Evolutionary conservation across 2,888 invertebrate species (phyloP).

Genomic region (Heliothis peltigera): DNA sequence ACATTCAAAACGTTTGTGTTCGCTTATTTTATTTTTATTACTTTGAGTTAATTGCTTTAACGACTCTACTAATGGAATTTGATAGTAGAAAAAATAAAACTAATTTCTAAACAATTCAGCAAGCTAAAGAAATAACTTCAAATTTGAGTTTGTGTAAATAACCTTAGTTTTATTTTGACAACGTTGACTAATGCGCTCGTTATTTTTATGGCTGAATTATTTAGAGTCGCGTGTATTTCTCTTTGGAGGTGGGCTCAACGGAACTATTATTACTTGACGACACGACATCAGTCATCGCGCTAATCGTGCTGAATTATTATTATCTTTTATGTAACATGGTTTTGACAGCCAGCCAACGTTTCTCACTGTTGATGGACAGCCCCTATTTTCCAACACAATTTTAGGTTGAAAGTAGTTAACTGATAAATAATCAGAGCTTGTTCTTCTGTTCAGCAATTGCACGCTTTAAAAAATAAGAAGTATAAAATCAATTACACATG

Average conservation of each 20-base stretch:
- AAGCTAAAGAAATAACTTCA: constrained; percentile 62
- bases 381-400: constrained; percentile 52
- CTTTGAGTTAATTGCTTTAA: constrained; percentile 65
- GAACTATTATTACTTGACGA: constrained; percentile 85
- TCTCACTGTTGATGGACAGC: constrained; percentile 67
- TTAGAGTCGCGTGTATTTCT: constrained; percentile 82
- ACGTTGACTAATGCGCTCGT: constrained; percentile 87
- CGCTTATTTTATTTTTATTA: constrained; percentile 61
- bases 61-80: constrained; percentile 64
- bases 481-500: constrained; percentile 24
- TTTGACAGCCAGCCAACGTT: constrained; percentile 81
- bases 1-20: constrained; percentile 43
- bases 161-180: constrained; percentile 87
- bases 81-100: constrained; percentile 55
- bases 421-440: not conserved
- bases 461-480: not conserved
- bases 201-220: constrained; percentile 88
- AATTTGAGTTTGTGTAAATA: constrained; percentile 76
- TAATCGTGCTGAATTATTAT: constrained; percentile 84
- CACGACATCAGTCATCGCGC: constrained; percentile 86
- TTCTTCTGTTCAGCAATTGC: not conserved
- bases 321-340: constrained; percentile 80
- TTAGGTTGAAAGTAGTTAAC: constrained; percentile 9
- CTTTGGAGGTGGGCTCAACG: constrained; percentile 79
- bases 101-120: constrained; percentile 58